Conservation (phyloP, 2,113 vertebrate species). For the Haemorhous mexicanus region DNA sequence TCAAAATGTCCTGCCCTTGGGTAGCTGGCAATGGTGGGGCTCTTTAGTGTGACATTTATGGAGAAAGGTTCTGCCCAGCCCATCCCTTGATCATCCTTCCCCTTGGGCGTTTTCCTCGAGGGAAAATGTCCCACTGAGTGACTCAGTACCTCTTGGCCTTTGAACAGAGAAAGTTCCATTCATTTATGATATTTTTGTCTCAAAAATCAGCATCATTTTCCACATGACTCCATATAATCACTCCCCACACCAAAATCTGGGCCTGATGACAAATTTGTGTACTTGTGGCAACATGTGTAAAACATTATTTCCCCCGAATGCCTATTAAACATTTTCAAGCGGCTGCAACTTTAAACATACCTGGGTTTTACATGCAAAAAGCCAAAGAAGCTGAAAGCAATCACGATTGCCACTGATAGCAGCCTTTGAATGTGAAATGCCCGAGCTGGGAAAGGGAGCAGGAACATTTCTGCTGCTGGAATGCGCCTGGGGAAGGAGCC, state of each 20-base stretch:
- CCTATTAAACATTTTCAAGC: background rate
- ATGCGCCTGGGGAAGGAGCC: slow-evolving; percentile 4
- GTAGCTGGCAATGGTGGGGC: background rate
- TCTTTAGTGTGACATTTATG: background rate
- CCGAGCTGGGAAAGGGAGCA: background rate
- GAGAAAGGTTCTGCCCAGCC: background rate
- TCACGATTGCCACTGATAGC: background rate
- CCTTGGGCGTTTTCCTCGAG: background rate
- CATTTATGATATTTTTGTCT: background rate
- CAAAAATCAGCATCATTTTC: background rate
- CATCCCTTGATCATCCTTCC: background rate
- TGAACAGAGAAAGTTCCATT: background rate
- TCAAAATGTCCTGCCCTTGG: background rate
- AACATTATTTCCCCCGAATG: background rate
- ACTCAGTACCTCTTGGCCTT: background rate
- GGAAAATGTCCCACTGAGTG: background rate
- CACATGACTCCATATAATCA: background rate
- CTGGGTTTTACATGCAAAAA: background rate
- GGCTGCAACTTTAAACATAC: background rate
- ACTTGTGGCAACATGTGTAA: background rate
- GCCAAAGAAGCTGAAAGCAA: background rate
- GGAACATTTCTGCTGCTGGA: background rate
- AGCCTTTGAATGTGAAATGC: background rate
- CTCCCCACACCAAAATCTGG: background rate
- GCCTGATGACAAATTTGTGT: background rate